A percentile compares a stretch with the other conserved stretches of the same genome.
Evolutionary conservation across 2,888 invertebrate species (phyloP).

Genomic region (Biston stratarius): DNA sequence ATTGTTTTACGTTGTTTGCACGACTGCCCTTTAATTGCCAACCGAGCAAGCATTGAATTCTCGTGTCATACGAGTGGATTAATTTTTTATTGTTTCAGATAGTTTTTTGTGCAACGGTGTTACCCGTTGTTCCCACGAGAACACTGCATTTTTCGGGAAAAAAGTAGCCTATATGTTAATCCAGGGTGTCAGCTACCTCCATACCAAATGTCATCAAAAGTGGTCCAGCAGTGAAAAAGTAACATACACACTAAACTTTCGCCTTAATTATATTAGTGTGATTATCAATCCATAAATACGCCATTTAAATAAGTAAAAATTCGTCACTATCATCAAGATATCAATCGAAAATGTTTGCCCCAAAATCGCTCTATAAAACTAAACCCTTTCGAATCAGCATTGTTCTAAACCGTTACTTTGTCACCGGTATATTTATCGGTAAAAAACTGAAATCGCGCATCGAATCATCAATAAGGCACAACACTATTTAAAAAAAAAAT

Average conservation of each 20-base stretch:
- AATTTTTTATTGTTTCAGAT: background rate
- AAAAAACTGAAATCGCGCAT: conserved; percentile 62
- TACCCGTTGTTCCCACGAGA: too few relatives aligned
- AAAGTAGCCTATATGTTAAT: too few relatives aligned
- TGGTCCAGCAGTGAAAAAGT: too few relatives aligned
- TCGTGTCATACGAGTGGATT: too few relatives aligned
- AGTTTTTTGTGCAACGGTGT: too few relatives aligned
- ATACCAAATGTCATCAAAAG: too few relatives aligned
- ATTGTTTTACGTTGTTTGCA: too few relatives aligned
- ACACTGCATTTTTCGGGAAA: too few relatives aligned
- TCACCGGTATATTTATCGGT: conserved; percentile 66
- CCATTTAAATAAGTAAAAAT: background rate
- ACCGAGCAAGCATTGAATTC: background rate
- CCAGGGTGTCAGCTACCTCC: too few relatives aligned
- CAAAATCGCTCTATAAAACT: conserved; percentile 40
- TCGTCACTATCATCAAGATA: background rate
- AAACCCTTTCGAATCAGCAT: conserved; percentile 46
- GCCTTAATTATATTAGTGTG: too few relatives aligned
- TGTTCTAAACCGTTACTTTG: conserved; percentile 62
- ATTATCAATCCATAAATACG: background rate
- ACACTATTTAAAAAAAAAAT: conserved; percentile 48
- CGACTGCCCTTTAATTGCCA: too few relatives aligned
- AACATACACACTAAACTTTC: too few relatives aligned
- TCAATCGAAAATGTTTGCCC: conserved; percentile 26
- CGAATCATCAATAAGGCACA: conserved; percentile 68